Evolutionary conservation across 2,888 invertebrate genomes (phyloP).

Genomic region (Oscheius sp.): DNA sequence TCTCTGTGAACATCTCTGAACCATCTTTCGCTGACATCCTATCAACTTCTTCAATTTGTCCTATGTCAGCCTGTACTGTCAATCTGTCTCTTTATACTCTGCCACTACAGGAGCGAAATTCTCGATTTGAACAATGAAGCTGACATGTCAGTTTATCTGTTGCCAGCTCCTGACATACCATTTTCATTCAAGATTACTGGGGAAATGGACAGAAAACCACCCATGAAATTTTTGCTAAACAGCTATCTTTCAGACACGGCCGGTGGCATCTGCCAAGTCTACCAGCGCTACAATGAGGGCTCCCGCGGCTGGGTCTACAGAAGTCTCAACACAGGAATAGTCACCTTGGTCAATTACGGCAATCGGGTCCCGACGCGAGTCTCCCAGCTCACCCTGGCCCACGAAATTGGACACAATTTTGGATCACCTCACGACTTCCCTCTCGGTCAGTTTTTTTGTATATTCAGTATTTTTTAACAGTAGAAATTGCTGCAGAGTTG

Average conservation of each 20-base stretch:
- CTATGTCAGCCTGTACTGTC: too few relatives aligned
- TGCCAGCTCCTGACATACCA: too few relatives aligned
- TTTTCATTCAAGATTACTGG: too few relatives aligned
- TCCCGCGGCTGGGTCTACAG: constrained; percentile 89
- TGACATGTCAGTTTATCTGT: too few relatives aligned
- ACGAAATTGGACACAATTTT: constrained; percentile 99
- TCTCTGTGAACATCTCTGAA: too few relatives aligned
- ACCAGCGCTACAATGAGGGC: constrained; percentile 95
- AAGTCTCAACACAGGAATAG: constrained; percentile 96
- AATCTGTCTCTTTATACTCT: not conserved
- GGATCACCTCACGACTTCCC: constrained; percentile 83
- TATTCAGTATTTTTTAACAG: constrained; percentile 9
- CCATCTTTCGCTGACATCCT: too few relatives aligned
- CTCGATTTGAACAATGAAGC: too few relatives aligned
- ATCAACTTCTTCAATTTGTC: not conserved
- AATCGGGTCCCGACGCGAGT: constrained; percentile 92
- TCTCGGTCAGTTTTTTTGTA: constrained; percentile 46
- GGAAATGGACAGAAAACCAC: too few relatives aligned
- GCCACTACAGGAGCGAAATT: too few relatives aligned
- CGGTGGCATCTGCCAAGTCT: constrained; percentile 96
- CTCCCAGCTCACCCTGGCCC: constrained; percentile 94
- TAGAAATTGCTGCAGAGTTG: not conserved
- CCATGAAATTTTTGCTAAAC: too few relatives aligned
- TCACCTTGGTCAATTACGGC: constrained; percentile 98
- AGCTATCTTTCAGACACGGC: constrained; percentile 82